Evolutionary conservation across 2,888 invertebrate species (phyloP), one percentile per base, ranked within the genome.

Genomic region (Slavum lentiscoides): DNA sequence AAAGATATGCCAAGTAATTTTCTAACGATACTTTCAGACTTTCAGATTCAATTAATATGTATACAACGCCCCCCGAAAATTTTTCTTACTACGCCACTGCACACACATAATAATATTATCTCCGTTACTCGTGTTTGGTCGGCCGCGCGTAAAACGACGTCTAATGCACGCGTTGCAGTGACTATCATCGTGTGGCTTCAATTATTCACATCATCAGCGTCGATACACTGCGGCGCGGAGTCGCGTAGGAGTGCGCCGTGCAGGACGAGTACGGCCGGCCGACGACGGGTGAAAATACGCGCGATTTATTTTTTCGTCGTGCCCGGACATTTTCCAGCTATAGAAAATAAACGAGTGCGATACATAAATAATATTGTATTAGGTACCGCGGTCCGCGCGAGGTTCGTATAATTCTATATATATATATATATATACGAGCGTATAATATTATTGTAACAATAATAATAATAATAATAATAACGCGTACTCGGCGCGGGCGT

Each of bases 161-260:
- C 39, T 21, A 9, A 13, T 11, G 49, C 13, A 13, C 59, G 21
- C 59, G n/a, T n/a, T 59, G 39, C n/a, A 21, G 23, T 49, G 68
- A 49, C 23, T 70, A 72, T 72, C 80, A n/a, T 80, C 72, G 64
- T 80, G 80, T 55, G 80, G 80, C 64, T 72, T 72, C 80, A 72
- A 80, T 80, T 80, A 80, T 80, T 80, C 80, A n/a, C n/a, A 80
- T 80, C 70, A 64, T 80, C 75, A 76, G 43, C 49, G 59, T n/a
- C 30, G 30, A 30, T 30, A 30, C 68, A 19, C 39, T 13, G 74
- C 74, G 37, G 30, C 30, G 30, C 4, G 4, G 30, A 1, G 30
- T 55, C 55, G 70, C 37, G 23, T 68, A 68, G 68, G 68, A 53
- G 53, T 30, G 53, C 30, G 68, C 23, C 4, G 30, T 30, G 30